phyloP scores from a whole-genome alignment of 2,797 vertebrate genomes.

The Spheniscus humboldti region DNA sequence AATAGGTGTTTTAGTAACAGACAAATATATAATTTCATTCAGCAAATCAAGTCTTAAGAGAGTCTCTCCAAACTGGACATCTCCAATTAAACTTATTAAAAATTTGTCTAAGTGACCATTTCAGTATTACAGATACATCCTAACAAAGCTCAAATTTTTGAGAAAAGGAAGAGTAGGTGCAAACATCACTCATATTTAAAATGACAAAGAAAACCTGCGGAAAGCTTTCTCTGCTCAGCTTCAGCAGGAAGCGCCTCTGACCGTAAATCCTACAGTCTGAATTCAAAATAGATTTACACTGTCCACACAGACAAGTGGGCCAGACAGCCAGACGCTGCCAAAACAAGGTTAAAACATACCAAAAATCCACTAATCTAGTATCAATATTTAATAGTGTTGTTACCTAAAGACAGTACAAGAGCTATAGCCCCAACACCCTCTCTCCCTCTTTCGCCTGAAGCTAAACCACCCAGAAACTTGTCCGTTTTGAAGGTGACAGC shows the following conservation, averaged over 20 bases:
- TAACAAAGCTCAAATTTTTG: not conserved
- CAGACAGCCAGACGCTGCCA: not conserved
- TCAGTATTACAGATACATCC: not conserved
- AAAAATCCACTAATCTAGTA: not conserved
- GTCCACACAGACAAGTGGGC: not conserved
- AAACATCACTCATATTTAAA: not conserved
- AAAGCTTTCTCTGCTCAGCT: not conserved
- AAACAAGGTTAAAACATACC: not conserved
- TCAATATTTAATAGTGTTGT: rapidly evolving
- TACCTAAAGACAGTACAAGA: not conserved
- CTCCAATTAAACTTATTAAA: not conserved
- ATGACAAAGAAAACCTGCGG: not conserved
- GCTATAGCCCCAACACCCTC: not conserved
- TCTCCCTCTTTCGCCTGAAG: not conserved
- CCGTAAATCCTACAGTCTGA: not conserved
- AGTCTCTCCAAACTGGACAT: not conserved
- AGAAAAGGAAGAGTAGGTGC: not conserved
- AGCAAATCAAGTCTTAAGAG: not conserved
- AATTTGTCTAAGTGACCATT: not conserved
- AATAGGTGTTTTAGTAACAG: not conserved
- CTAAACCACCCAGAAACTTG: not conserved
- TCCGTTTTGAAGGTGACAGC: not conserved
- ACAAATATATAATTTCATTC: not conserved
- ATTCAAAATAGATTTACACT: not conserved
- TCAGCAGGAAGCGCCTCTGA: not conserved